Conservation (phyloP, 2,797 vertebrate species). For the Semaprochilodus insignis region DNA sequence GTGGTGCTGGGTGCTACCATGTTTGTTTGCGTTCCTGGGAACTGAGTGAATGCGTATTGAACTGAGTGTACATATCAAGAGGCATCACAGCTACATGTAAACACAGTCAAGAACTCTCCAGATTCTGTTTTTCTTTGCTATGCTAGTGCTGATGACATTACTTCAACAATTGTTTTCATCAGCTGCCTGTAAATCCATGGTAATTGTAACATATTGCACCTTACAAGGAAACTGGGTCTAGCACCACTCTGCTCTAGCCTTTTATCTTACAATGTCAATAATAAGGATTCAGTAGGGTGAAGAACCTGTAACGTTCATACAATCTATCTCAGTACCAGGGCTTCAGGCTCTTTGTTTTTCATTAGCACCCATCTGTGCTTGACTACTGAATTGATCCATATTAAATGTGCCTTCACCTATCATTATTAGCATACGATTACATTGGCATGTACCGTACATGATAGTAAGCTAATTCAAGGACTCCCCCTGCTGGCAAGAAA, state of each 20-base stretch:
- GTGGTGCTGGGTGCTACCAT: neutral
- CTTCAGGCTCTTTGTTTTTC: neutral
- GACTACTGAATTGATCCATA: neutral
- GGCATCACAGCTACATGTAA: no score
- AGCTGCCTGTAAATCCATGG: no score
- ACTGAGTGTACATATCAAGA: neutral
- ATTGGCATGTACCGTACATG: neutral
- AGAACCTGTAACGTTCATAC: neutral
- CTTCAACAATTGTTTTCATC: no score
- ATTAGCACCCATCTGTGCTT: neutral
- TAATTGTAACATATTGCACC: no score
- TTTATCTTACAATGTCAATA: no score
- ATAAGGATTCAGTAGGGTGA: neutral
- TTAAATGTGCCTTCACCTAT: neutral
- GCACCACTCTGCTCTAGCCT: no score
- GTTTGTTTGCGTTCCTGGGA: neutral
- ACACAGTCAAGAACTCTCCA: no score
- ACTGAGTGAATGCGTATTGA: neutral
- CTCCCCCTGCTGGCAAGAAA: no score
- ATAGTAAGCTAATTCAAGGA: neutral
- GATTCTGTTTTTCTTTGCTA: no score
- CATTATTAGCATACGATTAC: neutral
- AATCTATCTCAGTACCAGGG: neutral
- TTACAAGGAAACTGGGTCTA: no score
- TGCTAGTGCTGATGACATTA: no score